Evolutionary conservation across 2,888 invertebrate species (phyloP), one percentile per base, ranked within the genome.

Genomic region (Platycheirus albimanus): DNA sequence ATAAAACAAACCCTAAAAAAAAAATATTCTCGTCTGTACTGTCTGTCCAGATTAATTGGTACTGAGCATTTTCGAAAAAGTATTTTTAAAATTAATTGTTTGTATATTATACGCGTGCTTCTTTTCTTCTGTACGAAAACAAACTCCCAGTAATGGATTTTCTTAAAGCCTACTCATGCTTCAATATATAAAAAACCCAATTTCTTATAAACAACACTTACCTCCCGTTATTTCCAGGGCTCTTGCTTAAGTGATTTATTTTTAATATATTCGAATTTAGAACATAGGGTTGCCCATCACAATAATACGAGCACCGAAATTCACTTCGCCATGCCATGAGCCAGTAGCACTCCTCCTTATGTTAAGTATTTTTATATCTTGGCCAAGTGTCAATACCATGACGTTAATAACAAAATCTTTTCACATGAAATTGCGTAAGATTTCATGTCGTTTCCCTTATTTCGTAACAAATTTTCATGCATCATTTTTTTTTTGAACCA

Each of bases 371-470:
- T 45, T 17, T 45, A 19, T 38, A 19, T 54, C 7, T 66, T 75
- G 76, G 69, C 54, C 38, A 10, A 33, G 54, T 76, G 63, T 63
- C 69, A 76, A 63, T 20, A 56, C n/a, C 30, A 63, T 63, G 75
- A 52, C 75, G 75, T 52, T 51, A 17, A 64, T 19, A 38, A 49
- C 15, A 17, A 49, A 19, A 43, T 49, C 20, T 38, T 28, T 10
- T 11, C 45, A 17, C n/a, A 30, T 8, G 15, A 52, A 63, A 47
- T 74, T 74, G 54, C 66, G 74, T 56, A 74, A 74, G 24, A 49
- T 6, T 28, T 28, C 19, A 11, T 6, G 2, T 15, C 11, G 28
- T 19, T 47, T 47, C 54, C 47, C 24, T 47, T 66, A 24, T 75
- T 66, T 67, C 58, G 56, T 75, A 74, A 72, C 43, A 49, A 11